Evolutionary conservation across 2,113 vertebrate genomes (phyloP), one percentile per base, ranked within the genome.

Genomic region (Argyrosomus japonicus): DNA sequence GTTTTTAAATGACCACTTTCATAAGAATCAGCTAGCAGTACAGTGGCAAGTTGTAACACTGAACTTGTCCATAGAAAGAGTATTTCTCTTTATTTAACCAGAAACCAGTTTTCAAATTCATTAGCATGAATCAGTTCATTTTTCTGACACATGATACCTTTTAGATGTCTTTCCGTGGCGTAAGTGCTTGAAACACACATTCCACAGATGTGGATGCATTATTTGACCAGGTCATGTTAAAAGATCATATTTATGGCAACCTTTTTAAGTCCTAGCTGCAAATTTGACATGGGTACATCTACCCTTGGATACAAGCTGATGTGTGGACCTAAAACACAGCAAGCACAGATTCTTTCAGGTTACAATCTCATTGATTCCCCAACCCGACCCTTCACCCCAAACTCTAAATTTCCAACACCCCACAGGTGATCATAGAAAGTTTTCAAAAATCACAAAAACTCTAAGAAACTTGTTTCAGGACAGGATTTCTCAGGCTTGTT

Each of bases 401-500:
- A 73, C 25, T 48, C 43, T 29, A 45, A 8, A 23, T 45, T 21
- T 63, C 29, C 6, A 56, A 21, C 47, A 60, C 29, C 57, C 51
- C 54, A 27, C 25, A 50, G 21, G 65, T 72, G 40, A 47, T 76
- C 23, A 32, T 77, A 79, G 23, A 84, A 84, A 60, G 57, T 71
- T 58, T 54, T 62, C 13, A 64, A 67, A 81, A 81, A 61, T 29
- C 43, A 60, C 50, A 25, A 48, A 75, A 81, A 47, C 40, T 57
- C 51, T 79, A 54, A 54, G 77, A 80, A 72, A 63, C 14, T 7
- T 70, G 57, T 64, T 71, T 54, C n/a, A 23, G 21, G 36, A 71
- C 53, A 47, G 40, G 23, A 29, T 82, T 65, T 73, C 69, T 53
- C 54, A 51, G 68, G 23, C 29, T 56, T 48, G 1, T 29, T 64